Percentiles rank a stretch among this genome's conserved stretches.
Conservation (phyloP, 2,888 invertebrate species). For the Microctonus brassicae region DNA sequence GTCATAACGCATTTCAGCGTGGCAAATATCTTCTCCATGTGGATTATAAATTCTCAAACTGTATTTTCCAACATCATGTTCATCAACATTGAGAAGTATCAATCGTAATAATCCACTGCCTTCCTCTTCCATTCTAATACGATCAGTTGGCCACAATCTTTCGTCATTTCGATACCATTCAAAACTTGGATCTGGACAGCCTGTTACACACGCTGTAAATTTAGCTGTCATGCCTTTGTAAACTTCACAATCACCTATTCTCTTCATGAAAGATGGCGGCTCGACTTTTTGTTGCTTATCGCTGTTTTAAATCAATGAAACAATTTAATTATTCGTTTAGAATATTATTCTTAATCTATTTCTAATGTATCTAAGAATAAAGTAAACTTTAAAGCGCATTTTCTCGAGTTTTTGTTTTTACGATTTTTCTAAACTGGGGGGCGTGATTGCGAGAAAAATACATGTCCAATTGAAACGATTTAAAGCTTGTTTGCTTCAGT, state of each 20-base stretch:
- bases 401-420: too few relatives aligned
- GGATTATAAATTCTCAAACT: slow-evolving; percentile 86
- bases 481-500: too few relatives aligned
- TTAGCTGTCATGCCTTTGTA: slow-evolving; percentile 90
- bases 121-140: slow-evolving; percentile 87
- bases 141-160: slow-evolving; percentile 84
- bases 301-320: slow-evolving; percentile 68
- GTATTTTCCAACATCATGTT: slow-evolving; percentile 88
- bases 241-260: slow-evolving; percentile 89
- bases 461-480: too few relatives aligned
- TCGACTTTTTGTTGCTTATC: slow-evolving; percentile 82
- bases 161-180: slow-evolving; percentile 89
- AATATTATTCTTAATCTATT: too few relatives aligned
- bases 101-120: slow-evolving; percentile 86
- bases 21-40: slow-evolving; percentile 86
- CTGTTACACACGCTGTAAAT: slow-evolving; percentile 93
- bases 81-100: slow-evolving; percentile 82
- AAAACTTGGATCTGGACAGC: slow-evolving; percentile 88
- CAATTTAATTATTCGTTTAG: background rate
- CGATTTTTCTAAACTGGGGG: too few relatives aligned
- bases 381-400: too few relatives aligned
- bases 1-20: slow-evolving; percentile 85
- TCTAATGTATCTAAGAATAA: too few relatives aligned
- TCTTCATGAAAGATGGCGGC: slow-evolving; percentile 89
- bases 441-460: too few relatives aligned